Base-by-base conservation (phyloP, 2,888 invertebrate species). In the Drosophila diplacantha region DNA sequence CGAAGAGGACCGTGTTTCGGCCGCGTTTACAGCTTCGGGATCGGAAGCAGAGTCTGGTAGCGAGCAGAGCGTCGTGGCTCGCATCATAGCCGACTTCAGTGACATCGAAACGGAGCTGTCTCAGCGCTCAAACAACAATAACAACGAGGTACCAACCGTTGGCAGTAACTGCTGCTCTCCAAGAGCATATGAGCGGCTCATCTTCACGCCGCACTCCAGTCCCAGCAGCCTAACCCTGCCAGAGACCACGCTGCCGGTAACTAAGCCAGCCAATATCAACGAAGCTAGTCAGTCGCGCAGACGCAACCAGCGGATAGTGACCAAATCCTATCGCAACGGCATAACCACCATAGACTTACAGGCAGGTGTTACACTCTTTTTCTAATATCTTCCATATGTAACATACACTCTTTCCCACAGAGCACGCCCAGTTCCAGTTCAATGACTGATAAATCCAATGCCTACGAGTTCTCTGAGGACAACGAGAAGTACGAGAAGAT, bases 391-490 rank as follows among this genome's bases (percentile, higher is more conserved):
- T 32, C 4, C 5, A 11, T 1, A 0, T 3, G 3, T n/a, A 3
- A 3, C 3, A 34, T 14, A 12, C 12, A 9, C 29, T 8, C 9
- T 5, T 24, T 12, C 5, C 22, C n/a, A 29, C 31, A 81, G 70
- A 63, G 74, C 43, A 63, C 73, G 22, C 69, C 80, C 24, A 70
- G 78, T 47, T 64, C 85, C 87, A 82, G 93, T 92, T 1, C 94
- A 92, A 82, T 93, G 93, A 74, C 77, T 6, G 88, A 88, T 64
- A 86, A 85, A 56, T 83, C 87, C 3, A 86, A 85, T 60, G 93
- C 95, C 0, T 95, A 96, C 85, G 95, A 95, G 85, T 95, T 95
- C 82, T 94, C 93, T 1, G 95, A 95, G 79, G 95, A 95, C 75
- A 91, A 92, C 7, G 94, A 94, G 74, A 94, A 94, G 72, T 95